Percentiles rank a stretch among this genome's conserved stretches.
Evolutionary conservation across 2,888 invertebrate species (phyloP).

Genomic region (Pterostichus niger): DNA sequence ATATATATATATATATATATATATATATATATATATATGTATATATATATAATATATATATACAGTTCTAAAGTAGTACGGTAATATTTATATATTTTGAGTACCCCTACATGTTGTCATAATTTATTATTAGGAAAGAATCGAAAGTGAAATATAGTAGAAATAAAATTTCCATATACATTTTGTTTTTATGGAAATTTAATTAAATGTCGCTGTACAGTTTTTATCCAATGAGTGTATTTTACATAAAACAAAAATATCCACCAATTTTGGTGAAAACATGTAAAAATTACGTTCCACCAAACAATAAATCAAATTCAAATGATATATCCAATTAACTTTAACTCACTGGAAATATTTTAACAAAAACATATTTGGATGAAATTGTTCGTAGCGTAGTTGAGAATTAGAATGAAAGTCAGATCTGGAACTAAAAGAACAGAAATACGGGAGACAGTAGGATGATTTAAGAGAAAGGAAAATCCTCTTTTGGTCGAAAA

Average conservation of each 20-base stretch:
- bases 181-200: conserved; percentile 46
- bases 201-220: conserved; percentile 34
- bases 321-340: no score
- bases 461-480: conserved; percentile 56
- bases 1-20: no score
- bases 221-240: conserved; percentile 13
- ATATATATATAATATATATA: no score
- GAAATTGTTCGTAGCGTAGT: conserved; percentile 22
- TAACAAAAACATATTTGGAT: conserved; percentile 3
- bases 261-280: neutral
- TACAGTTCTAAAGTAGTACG: no score
- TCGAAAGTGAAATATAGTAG: conserved; percentile 29
- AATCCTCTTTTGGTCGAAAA: conserved; percentile 55
- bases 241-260: conserved; percentile 43
- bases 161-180: conserved; percentile 37
- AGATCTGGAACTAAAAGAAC: conserved; percentile 8
- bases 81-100: no score
- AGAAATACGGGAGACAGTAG: conserved; percentile 35
- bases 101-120: neutral
- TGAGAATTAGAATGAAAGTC: conserved; percentile 47
- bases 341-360: neutral
- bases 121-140: conserved; percentile 10
- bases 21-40: no score
- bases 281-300: conserved; percentile 1
- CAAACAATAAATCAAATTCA: no score